These are phyloP conservation scores for Chromoteleia sp. DNA, from an alignment of 2,888 invertebrate species.

Conservation along the genomic window DNA sequence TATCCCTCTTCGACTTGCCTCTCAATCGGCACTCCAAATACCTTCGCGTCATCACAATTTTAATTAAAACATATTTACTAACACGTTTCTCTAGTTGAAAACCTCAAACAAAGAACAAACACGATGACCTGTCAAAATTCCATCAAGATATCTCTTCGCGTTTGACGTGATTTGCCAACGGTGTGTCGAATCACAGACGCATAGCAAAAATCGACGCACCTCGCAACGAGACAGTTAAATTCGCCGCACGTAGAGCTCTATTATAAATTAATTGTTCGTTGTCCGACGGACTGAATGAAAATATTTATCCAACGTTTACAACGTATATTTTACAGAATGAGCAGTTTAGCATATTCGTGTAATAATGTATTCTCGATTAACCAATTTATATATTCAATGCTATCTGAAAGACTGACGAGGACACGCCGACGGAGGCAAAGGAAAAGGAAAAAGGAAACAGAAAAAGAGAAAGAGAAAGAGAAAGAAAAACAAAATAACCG, in stretches of 20 bases:
- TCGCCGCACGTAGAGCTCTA: neutral
- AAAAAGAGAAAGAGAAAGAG: slow-evolving; percentile 44
- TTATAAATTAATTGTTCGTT: slow-evolving; percentile 28
- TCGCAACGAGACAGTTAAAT: neutral
- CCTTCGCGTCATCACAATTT: slow-evolving; percentile 3
- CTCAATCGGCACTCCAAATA: slow-evolving; percentile 1
- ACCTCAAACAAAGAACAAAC: slow-evolving; percentile 13
- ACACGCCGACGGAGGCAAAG: slow-evolving; percentile 41
- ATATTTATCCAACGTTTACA: slow-evolving; percentile 36
- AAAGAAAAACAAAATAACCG: slow-evolving; percentile 51
- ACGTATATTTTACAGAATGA: slow-evolving; percentile 41
- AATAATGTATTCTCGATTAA: slow-evolving; percentile 66
- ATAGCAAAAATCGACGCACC: neutral
- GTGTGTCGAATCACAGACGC: neutral
- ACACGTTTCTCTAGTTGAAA: slow-evolving; percentile 9
- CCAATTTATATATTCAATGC: slow-evolving; percentile 66
- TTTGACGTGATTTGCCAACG: neutral
- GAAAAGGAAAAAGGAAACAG: slow-evolving; percentile 44
- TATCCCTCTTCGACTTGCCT: slow-evolving; percentile 6
- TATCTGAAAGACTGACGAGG: slow-evolving; percentile 55
- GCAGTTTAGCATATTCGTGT: slow-evolving; percentile 63
- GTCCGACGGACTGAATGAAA: slow-evolving; percentile 40
- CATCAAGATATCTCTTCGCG: slow-evolving; percentile 3
- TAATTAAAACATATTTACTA: slow-evolving; percentile 1
- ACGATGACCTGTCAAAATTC: slow-evolving; percentile 26